phyloP scores from a whole-genome alignment of 2,888 invertebrate species.

The Eretmocerus hayati region DNA sequence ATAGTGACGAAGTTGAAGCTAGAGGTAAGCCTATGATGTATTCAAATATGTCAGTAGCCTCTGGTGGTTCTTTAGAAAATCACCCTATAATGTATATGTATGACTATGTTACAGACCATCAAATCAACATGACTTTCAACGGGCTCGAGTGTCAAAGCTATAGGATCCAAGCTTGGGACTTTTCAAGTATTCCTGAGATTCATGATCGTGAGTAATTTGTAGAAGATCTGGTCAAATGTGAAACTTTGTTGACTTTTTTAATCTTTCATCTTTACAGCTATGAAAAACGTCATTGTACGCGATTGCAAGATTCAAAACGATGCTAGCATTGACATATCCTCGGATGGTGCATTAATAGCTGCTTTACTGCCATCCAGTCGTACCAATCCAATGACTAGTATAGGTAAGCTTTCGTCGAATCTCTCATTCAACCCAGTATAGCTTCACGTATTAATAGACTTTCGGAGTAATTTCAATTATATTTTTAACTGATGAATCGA shows the following conservation, averaged over 20 bases:
- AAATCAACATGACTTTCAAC: slow-evolving; percentile 31
- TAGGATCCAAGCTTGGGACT: slow-evolving; percentile 80
- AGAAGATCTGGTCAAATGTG: neutral
- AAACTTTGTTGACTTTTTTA: slow-evolving; percentile 2
- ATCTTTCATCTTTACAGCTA: slow-evolving; percentile 47
- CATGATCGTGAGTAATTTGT: slow-evolving; percentile 57
- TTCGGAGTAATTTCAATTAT: no score
- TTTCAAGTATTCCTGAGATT: slow-evolving; percentile 68
- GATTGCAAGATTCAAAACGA: slow-evolving; percentile 83
- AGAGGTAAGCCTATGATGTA: slow-evolving; percentile 27
- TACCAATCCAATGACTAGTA: slow-evolving; percentile 62
- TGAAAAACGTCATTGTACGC: slow-evolving; percentile 69
- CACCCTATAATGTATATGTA: neutral
- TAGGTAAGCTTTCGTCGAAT: slow-evolving; percentile 60
- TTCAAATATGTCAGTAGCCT: neutral
- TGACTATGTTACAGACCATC: slow-evolving; percentile 27
- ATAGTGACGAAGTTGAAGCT: slow-evolving; percentile 37
- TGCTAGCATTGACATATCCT: slow-evolving; percentile 76
- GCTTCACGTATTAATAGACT: no score
- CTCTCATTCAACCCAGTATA: no score
- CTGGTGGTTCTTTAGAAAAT: neutral
- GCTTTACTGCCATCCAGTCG: slow-evolving; percentile 68
- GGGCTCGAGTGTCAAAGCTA: slow-evolving; percentile 51
- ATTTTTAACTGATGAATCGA: no score
- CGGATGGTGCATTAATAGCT: slow-evolving; percentile 69